These are phyloP conservation scores for Hipparchia semele DNA, from an alignment of 2,888 invertebrate species.

Conservation along the genomic window DNA sequence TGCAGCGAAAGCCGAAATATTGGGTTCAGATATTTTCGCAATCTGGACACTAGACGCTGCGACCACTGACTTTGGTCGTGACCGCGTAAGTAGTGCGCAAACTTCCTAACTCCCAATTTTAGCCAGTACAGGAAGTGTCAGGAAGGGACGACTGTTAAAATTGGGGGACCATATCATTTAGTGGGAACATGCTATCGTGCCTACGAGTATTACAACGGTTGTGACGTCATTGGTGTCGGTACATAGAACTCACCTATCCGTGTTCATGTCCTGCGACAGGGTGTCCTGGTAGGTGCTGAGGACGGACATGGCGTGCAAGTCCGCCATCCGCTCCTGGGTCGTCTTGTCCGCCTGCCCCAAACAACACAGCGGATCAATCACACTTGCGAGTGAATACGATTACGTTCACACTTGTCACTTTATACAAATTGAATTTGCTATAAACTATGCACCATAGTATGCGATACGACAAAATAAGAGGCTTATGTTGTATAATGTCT, in stretches of 20 bases:
- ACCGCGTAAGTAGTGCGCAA: no score
- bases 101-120: no score
- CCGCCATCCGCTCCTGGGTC: constrained; percentile 65
- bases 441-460: no score
- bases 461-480: no score
- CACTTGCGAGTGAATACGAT: constrained; percentile 32
- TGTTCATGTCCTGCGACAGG: constrained; percentile 84
- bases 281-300: constrained; percentile 84
- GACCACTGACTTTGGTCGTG: no score
- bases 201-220: background rate
- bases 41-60: no score
- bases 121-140: no score
- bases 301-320: constrained; percentile 83
- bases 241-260: constrained; percentile 77
- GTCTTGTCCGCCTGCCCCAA: constrained; percentile 74
- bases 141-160: no score
- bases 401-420: background rate
- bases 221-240: constrained; percentile 35
- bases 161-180: background rate
- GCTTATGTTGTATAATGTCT: no score
- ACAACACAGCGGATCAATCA: constrained; percentile 47
- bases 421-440: no score
- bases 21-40: no score
- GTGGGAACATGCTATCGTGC: background rate
- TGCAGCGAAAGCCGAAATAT: no score